Conservation (phyloP, 2,113 vertebrate species). For the Notarius quadriscutis region DNA sequence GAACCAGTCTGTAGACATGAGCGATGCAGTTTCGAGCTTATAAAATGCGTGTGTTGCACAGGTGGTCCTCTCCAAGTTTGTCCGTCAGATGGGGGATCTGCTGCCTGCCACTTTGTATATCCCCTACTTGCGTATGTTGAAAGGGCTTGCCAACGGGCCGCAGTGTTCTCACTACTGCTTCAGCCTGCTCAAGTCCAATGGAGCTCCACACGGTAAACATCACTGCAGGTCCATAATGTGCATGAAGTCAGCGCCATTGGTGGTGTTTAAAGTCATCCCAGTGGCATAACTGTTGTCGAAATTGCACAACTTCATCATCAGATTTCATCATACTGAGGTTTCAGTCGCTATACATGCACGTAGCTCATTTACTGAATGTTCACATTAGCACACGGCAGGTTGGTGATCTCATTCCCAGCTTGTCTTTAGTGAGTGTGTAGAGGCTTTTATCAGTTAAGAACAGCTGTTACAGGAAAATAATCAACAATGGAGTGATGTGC, state of each 20-base stretch:
- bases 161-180: slow-evolving; percentile 98
- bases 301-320: not conserved
- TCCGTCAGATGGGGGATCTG: slow-evolving; percentile 97
- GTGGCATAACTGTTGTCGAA: not conserved
- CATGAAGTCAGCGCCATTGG: not conserved
- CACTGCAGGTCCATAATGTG: not conserved
- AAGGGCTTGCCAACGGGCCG: slow-evolving; percentile 87
- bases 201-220: slow-evolving; percentile 88
- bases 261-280: not conserved
- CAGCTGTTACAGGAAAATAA: not conserved
- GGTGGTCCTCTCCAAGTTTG: slow-evolving; percentile 98
- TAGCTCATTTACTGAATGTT: not conserved
- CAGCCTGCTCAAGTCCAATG: slow-evolving; percentile 95
- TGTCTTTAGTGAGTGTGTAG: not conserved
- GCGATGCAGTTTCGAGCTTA: not conserved
- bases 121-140: slow-evolving; percentile 93
- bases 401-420: not conserved
- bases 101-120: slow-evolving; percentile 93
- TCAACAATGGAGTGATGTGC: not conserved
- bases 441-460: not conserved
- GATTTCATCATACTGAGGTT: not conserved
- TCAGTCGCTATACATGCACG: not conserved
- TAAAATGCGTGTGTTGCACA: slow-evolving; percentile 59
- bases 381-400: not conserved
- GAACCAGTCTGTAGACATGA: not conserved